These are phyloP conservation scores for Cistogaster globosa DNA, from an alignment of 2,888 invertebrate genomes.

Conservation along the genomic window DNA sequence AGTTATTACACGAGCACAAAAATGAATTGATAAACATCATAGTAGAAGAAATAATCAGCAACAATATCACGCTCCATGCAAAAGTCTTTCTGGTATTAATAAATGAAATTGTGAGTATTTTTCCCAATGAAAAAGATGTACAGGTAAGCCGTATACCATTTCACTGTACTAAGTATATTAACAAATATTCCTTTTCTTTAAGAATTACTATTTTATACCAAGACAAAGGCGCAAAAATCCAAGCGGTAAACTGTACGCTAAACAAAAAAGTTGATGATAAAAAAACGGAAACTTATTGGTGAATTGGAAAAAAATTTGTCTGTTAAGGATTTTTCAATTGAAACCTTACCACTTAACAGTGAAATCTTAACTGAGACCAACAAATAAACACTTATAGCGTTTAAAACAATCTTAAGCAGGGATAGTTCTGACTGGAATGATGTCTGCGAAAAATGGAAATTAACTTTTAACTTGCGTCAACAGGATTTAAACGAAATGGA, in stretches of 20 bases:
- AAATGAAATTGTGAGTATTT: conserved; percentile 28
- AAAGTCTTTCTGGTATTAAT: conserved; percentile 30
- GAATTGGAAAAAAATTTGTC: not conserved
- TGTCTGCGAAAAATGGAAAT: conserved; percentile 61
- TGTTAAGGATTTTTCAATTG: conserved; percentile 19
- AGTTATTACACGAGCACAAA: no score
- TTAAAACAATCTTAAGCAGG: conserved; percentile 32
- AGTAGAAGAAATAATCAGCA: conserved; percentile 45
- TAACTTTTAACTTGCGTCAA: conserved; percentile 56
- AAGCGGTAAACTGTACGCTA: conserved; percentile 33
- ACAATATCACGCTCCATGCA: conserved; percentile 33
- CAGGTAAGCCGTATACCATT: not conserved
- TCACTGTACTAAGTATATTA: not conserved
- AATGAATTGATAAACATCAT: conserved; percentile 57
- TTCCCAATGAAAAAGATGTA: conserved; percentile 49
- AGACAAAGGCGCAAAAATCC: conserved; percentile 20
- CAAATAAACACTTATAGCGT: conserved; percentile 30
- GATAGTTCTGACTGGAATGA: conserved; percentile 63
- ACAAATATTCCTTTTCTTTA: not conserved
- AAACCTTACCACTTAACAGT: conserved; percentile 23
- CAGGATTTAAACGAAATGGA: conserved; percentile 28
- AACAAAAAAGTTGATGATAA: conserved; percentile 39
- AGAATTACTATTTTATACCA: conserved; percentile 15
- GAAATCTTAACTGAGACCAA: conserved; percentile 33
- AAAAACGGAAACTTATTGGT: conserved; percentile 5